Percentiles rank a stretch among this genome's conserved stretches.
Evolutionary conservation across 2,888 invertebrate genomes (phyloP).

Genomic region (Lypha dubia): DNA sequence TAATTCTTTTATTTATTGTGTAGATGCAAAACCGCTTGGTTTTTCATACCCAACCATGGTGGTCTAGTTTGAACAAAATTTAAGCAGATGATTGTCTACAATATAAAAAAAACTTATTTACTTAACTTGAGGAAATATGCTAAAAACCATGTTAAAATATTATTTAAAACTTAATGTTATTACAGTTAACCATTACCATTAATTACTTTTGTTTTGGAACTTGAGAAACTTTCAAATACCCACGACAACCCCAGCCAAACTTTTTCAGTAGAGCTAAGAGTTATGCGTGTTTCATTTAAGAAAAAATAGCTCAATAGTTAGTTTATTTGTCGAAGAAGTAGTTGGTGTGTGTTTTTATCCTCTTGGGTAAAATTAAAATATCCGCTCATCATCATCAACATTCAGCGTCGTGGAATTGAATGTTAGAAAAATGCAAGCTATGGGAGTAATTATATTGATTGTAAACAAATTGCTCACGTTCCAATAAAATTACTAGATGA

Average conservation of each 20-base stretch:
- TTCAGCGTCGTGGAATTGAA: constrained; percentile 38
- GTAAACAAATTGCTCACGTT: constrained; percentile 83
- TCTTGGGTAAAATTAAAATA: constrained; percentile 74
- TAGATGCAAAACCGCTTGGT: neutral
- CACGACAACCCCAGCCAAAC: constrained; percentile 3
- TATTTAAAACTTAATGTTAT: constrained; percentile 78
- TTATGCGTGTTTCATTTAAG: constrained; percentile 47
- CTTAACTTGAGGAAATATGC: constrained; percentile 48
- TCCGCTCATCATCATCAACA: constrained; percentile 60
- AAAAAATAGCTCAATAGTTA: constrained; percentile 40
- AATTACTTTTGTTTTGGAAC: constrained; percentile 63
- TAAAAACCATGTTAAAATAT: constrained; percentile 40
- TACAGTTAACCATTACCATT: constrained; percentile 72
- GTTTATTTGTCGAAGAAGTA: constrained; percentile 42
- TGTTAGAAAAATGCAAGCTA: constrained; percentile 53
- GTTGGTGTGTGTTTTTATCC: constrained; percentile 58
- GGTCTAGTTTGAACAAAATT: constrained; percentile 18
- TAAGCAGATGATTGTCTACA: constrained; percentile 27
- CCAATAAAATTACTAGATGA: constrained; percentile 63
- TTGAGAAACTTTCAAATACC: constrained; percentile 11
- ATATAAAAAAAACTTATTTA: constrained; percentile 9
- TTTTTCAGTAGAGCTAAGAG: neutral
- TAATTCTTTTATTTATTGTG: constrained; percentile 16
- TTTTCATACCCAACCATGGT: constrained; percentile 30
- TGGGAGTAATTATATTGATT: constrained; percentile 81